Evolutionary conservation across 2,888 invertebrate species (phyloP).

Genomic region (Oligia fasciuncula): DNA sequence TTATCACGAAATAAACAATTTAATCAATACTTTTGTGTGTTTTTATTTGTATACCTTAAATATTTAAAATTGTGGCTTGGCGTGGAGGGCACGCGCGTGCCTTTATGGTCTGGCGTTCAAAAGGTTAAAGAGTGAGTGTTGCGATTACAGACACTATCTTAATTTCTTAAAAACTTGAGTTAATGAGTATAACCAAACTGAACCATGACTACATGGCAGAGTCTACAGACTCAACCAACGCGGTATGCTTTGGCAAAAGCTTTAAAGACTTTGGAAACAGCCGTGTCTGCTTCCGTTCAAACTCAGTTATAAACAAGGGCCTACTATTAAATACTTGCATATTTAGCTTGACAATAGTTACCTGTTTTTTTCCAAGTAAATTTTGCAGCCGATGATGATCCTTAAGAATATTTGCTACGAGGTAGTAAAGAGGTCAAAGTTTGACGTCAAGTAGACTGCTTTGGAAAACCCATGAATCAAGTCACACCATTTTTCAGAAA

Average conservation of each 20-base stretch:
- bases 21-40: neutral
- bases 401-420: conserved; percentile 14
- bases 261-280: neutral
- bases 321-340: conserved; percentile 17
- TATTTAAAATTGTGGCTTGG: no score
- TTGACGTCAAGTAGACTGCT: conserved; percentile 38
- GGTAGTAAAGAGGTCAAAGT: conserved; percentile 22
- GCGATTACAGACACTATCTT: neutral
- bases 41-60: no score
- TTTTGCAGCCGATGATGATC: neutral
- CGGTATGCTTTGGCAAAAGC: neutral
- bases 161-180: no score
- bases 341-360: conserved; percentile 15
- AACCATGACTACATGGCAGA: neutral
- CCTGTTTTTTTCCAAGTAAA: conserved; percentile 22
- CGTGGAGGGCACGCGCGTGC: no score
- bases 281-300: neutral
- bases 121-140: neutral
- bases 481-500: conserved; percentile 35
- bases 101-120: no score
- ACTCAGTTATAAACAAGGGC: conserved; percentile 24
- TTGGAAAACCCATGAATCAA: conserved; percentile 30
- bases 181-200: no score
- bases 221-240: neutral
- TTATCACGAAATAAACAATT: no score